Conservation (phyloP, 2,888 invertebrate species). For the Anthrax anthrax region DNA sequence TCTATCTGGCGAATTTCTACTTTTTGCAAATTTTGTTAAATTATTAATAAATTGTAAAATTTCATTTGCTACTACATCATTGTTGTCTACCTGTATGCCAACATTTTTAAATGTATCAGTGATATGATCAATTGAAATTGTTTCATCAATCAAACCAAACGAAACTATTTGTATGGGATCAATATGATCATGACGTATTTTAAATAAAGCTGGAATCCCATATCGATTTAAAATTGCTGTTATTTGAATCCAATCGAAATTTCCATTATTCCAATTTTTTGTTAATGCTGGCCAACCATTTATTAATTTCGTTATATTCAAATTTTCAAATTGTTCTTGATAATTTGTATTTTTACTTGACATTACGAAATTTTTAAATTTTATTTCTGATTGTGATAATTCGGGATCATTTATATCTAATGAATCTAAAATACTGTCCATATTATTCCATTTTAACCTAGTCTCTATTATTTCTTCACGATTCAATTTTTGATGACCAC, state of each 20-base stretch:
- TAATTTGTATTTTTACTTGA: background rate
- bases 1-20: background rate
- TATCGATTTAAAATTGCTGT: background rate
- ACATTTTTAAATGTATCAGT: background rate
- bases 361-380: background rate
- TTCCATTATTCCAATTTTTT: background rate
- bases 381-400: background rate
- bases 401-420: background rate
- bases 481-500: background rate
- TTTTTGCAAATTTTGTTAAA: background rate
- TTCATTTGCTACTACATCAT: background rate
- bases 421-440: background rate
- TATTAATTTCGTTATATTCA: background rate
- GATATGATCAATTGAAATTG: too few relatives aligned
- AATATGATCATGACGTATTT: background rate
- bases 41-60: background rate
- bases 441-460: background rate
- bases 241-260: background rate
- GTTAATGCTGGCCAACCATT: background rate
- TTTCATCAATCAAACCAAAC: too few relatives aligned
- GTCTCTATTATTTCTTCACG: background rate
- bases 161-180: too few relatives aligned
- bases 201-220: background rate
- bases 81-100: background rate
- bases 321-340: background rate